Base-by-base conservation (phyloP, 2,888 invertebrate species). In the Dinocampus coccinellae region DNA sequence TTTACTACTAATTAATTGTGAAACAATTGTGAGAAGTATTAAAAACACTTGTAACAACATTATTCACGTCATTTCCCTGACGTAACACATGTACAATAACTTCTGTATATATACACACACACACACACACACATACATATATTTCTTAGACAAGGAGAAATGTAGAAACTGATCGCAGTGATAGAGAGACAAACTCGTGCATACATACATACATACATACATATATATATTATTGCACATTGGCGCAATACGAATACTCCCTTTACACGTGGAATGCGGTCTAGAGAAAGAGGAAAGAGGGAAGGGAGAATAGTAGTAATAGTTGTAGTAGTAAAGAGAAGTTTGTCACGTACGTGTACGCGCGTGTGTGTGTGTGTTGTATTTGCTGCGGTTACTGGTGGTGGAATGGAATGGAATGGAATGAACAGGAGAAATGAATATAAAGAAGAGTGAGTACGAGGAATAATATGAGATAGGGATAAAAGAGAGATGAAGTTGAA, bases 231-330 rank as follows among this genome's bases (percentile, higher is more conserved):
- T 47, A 64, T 16, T 52, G 63, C 47, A 64, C 52, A 29, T 62
- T 57, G 61, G 60, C 58, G 70, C 70, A 70, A 53, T 47, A 52
- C 24, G 52, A 66, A 70, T 61, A 52, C 39, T 61, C 34, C 58
- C 52, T 64, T 66, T 65, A 79, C 79, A 74, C 78, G 79, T 75
- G 81, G 81, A 82, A 82, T 82, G 81, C 76, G 77, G 64, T 77
- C 53, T 42, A 55, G 65, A 47, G 55, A 29, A 67, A 73, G 60
- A 47, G 60, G 72, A 62, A 58, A 52, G 60, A 47, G 60, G 72
- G 66, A 58, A 52, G 67, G 67, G 60, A 11, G 16, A 16, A 34
- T 11, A 34, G 69, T 62, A 61, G 53, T 57, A 26, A 22, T 53
- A 52, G 57, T 29, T 52, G 33, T 55, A 33, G 42, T 47, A 47